Percentiles rank a stretch among this genome's conserved stretches.
Evolutionary conservation across 1,140 invertebrate genomes (phyloP).

Genomic region (Oppia nitens): DNA sequence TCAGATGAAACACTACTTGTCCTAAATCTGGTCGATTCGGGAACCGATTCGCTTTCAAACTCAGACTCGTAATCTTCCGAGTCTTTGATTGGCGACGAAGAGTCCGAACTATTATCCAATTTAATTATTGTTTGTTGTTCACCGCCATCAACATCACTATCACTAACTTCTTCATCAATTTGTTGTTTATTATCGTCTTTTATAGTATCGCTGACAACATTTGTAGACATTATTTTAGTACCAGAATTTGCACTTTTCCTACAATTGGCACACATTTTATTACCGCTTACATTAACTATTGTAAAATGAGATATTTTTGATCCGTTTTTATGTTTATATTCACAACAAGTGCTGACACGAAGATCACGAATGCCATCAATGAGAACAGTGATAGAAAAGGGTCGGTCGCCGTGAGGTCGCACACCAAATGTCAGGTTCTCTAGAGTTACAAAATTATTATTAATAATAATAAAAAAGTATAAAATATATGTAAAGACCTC

Average conservation of each 20-base stretch:
- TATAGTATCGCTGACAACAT: too few species aligned
- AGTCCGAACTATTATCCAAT: background rate
- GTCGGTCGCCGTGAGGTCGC: background rate
- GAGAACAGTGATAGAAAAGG: background rate
- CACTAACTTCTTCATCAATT: too few species aligned
- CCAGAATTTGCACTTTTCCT: background rate
- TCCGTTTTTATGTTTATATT: conserved; percentile 6
- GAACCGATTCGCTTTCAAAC: background rate
- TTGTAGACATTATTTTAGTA: too few species aligned
- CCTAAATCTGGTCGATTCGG: background rate
- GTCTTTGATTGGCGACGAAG: background rate
- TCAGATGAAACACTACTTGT: background rate
- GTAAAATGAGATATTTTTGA: conserved; percentile 7
- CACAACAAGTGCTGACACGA: conserved; percentile 10
- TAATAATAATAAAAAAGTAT: background rate
- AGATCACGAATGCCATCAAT: conserved; percentile 10
- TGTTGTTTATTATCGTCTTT: too few species aligned
- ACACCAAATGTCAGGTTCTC: conserved; percentile 5
- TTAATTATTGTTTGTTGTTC: background rate
- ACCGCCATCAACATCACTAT: background rate
- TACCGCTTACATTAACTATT: background rate
- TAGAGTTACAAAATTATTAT: too few species aligned
- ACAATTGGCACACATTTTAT: background rate
- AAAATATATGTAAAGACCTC: background rate
- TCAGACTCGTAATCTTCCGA: background rate